These are phyloP conservation scores for Jaculus jaculus DNA, from an alignment of 2,113 vertebrate species.

Conservation along the genomic window DNA sequence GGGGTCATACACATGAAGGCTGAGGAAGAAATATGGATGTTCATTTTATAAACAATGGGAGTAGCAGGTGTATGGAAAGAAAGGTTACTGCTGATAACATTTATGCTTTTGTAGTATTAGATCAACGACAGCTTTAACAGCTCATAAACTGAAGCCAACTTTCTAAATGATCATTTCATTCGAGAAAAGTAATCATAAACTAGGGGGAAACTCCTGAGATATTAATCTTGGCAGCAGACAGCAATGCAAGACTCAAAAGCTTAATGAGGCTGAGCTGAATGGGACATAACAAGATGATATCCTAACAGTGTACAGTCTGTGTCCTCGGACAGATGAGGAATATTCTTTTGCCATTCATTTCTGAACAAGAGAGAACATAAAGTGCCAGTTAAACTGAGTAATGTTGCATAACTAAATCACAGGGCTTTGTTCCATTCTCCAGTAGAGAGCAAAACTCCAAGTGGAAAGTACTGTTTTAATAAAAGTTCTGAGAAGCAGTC, in stretches of 20 bases:
- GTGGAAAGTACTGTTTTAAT: constrained; percentile 78
- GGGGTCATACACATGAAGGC: neutral
- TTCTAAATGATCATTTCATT: constrained; percentile 85
- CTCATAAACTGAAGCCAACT: constrained; percentile 83
- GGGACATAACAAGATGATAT: constrained; percentile 71
- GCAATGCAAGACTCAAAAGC: constrained; percentile 73
- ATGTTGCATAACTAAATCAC: constrained; percentile 76
- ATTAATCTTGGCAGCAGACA: constrained; percentile 79
- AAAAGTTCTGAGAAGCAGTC: constrained; percentile 60
- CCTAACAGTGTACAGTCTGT: constrained; percentile 78
- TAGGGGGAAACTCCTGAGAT: constrained; percentile 73
- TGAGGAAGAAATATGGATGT: neutral
- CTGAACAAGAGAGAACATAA: constrained; percentile 69
- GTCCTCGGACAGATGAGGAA: constrained; percentile 52
- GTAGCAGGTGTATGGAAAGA: constrained; percentile 50
- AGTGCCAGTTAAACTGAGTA: constrained; percentile 77
- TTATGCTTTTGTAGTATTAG: constrained; percentile 57
- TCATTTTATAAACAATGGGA: neutral
- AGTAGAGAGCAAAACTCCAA: constrained; percentile 63
- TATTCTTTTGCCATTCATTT: constrained; percentile 50
- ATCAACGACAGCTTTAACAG: constrained; percentile 80
- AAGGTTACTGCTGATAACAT: constrained; percentile 71
- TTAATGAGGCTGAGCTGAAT: constrained; percentile 84
- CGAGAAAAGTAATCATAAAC: constrained; percentile 80
- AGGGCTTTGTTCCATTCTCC: constrained; percentile 63